phyloP scores from a whole-genome alignment of 1,140 invertebrate genomes.

The Plutomurus gul region DNA sequence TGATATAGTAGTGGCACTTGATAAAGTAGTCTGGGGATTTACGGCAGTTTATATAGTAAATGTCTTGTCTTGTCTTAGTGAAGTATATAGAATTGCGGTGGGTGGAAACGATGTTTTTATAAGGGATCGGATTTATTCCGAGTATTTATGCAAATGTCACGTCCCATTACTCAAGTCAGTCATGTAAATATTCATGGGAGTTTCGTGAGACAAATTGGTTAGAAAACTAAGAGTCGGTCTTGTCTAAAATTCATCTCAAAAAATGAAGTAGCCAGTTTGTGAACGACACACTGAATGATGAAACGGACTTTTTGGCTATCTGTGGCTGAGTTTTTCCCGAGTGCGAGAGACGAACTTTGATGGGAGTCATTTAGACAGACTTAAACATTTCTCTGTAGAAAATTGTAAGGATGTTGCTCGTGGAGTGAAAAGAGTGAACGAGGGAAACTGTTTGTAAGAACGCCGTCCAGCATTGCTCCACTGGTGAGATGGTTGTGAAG shows the following conservation, averaged over 20 bases:
- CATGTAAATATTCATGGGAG: conserved; percentile 24
- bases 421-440: too few species aligned
- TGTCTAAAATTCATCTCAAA: too few species aligned
- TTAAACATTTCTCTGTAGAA: too few species aligned
- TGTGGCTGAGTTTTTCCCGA: too few species aligned
- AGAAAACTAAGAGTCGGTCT: neutral
- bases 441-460: too few species aligned
- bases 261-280: too few species aligned
- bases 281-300: too few species aligned
- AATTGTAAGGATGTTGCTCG: too few species aligned
- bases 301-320: too few species aligned
- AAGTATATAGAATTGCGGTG: neutral
- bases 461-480: too few species aligned
- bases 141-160: conserved; percentile 32
- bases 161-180: conserved; percentile 19
- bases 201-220: conserved; percentile 14
- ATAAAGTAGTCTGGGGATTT: neutral
- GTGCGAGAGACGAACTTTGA: too few species aligned
- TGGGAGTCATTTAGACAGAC: too few species aligned
- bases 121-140: conserved; percentile 4
- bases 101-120: neutral
- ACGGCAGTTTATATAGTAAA: neutral
- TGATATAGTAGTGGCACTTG: conserved; percentile 4
- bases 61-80: neutral
- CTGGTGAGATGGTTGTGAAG: neutral